phyloP scores from a whole-genome alignment of 64 coral and sea anemone species.

The Montipora sp. region DNA sequence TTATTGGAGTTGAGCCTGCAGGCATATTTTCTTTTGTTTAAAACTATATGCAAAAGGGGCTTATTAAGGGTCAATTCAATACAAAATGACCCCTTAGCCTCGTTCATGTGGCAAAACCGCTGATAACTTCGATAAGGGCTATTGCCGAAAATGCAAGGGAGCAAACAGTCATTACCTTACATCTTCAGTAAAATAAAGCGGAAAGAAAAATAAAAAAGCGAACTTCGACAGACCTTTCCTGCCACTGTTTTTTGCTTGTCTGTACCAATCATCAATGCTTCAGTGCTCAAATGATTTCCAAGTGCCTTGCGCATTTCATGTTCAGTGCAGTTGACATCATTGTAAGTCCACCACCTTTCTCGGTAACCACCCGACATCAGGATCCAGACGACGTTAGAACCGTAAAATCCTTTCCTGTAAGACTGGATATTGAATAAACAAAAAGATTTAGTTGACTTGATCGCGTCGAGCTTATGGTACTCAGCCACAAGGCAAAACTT shows the following conservation, averaged over 20 bases:
- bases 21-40: too few relatives aligned
- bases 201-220: not conserved
- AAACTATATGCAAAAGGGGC: too few relatives aligned
- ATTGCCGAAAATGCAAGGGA: too few relatives aligned
- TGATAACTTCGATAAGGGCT: too few relatives aligned
- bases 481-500: too few relatives aligned
- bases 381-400: constrained; percentile 85
- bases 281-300: constrained; percentile 74
- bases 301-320: constrained; percentile 53
- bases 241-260: constrained; percentile 48
- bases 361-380: constrained; percentile 79
- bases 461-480: too few relatives aligned
- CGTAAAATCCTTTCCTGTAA: constrained; percentile 74
- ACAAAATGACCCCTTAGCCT: too few relatives aligned
- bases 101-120: too few relatives aligned
- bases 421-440: constrained; percentile 36
- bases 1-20: too few relatives aligned
- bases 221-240: constrained; percentile 45
- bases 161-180: too few relatives aligned
- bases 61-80: too few relatives aligned
- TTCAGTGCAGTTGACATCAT: constrained; percentile 76
- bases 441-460: not conserved
- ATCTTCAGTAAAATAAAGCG: too few relatives aligned
- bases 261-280: constrained; percentile 73
- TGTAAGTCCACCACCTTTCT: constrained; percentile 75